A percentile compares a stretch with the other conserved stretches of the same genome.
These are phyloP conservation scores for Cephus pulcher DNA, from an alignment of 2,888 invertebrate species.

Conservation along the genomic window DNA sequence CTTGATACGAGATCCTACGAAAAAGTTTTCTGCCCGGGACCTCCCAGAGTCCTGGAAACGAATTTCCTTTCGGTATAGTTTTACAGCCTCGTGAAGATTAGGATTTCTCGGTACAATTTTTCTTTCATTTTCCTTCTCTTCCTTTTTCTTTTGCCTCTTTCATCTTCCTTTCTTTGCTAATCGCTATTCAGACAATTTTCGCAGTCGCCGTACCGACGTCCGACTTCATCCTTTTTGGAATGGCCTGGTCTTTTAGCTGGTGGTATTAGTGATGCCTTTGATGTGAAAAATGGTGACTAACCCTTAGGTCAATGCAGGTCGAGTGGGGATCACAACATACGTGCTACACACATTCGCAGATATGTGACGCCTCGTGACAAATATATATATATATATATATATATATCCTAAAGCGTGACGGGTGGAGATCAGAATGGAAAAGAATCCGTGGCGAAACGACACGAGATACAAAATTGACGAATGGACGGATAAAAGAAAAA, in stretches of 20 bases:
- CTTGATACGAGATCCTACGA: not conserved
- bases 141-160: not conserved
- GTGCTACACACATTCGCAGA: not conserved
- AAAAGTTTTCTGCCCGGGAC: not conserved
- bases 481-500: not conserved
- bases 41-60: not conserved
- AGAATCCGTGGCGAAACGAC: not conserved
- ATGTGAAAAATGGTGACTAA: not conserved
- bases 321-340: not conserved
- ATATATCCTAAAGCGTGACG: not conserved
- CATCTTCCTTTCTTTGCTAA: not conserved
- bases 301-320: not conserved
- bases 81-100: slow-evolving; percentile 23
- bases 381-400: not conserved
- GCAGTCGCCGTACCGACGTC: not conserved
- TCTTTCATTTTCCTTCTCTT: not conserved
- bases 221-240: not conserved
- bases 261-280: not conserved
- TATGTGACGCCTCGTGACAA: not conserved
- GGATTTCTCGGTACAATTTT: not conserved
- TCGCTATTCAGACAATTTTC: not conserved
- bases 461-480: not conserved
- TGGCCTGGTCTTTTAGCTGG: not conserved
- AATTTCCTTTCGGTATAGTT: slow-evolving; percentile 20
- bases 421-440: not conserved